phyloP scores from a whole-genome alignment of 2,797 vertebrate genomes.

The Heterohyrax brucei region DNA sequence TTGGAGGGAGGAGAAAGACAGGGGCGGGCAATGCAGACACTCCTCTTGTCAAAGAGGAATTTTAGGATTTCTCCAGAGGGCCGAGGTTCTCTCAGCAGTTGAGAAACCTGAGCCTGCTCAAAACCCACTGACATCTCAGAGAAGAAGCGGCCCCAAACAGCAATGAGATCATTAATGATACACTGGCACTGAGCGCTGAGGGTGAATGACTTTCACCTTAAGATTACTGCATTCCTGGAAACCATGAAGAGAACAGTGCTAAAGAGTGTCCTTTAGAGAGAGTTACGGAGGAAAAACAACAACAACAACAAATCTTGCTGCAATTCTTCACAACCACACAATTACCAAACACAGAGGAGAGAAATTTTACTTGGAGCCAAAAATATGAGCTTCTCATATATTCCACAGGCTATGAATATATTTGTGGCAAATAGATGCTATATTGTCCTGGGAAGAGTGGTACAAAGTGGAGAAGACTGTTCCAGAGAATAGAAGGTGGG shows the following conservation, averaged over 20 bases:
- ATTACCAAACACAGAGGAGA: not conserved
- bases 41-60: not conserved
- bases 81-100: not conserved
- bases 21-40: not conserved
- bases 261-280: not conserved
- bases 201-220: slow-evolving; percentile 61
- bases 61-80: not conserved
- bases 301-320: not conserved
- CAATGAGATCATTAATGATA: slow-evolving; percentile 17
- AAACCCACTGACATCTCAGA: slow-evolving; percentile 38
- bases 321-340: not conserved
- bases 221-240: slow-evolving; percentile 74
- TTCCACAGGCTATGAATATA: not conserved
- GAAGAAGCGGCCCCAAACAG: slow-evolving; percentile 22
- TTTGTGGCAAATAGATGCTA: not conserved
- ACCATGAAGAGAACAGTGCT: slow-evolving; percentile 4
- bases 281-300: not conserved
- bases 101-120: slow-evolving; percentile 15
- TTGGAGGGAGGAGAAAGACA: not conserved
- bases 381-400: not conserved
- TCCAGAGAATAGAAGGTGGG: not conserved
- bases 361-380: not conserved
- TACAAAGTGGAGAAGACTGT: not conserved
- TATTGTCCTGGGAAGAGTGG: not conserved
- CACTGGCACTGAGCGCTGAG: not conserved